Evolutionary conservation across 2,113 vertebrate genomes (phyloP), one percentile per base, ranked within the genome.

Genomic region (Parus major): DNA sequence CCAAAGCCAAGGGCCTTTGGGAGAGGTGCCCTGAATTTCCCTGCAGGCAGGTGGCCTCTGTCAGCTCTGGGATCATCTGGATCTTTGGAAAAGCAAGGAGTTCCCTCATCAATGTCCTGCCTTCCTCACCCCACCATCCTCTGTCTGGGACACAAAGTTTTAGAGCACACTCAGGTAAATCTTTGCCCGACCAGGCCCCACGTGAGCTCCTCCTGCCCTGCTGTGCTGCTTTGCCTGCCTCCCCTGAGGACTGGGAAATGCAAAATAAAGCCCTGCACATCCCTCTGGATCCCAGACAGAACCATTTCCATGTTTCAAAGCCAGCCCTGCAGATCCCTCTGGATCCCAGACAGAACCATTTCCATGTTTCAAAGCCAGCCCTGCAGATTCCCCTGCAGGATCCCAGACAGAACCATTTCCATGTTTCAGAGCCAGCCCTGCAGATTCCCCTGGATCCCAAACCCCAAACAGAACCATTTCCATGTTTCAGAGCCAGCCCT

Each of bases 21-120:
- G 71, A 57, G 2, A 27, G 42, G 36, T 31, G 22, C 22, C 47
- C 65, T 52, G n/a, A 31, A n/a, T 28, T 44, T n/a, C 22, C 46
- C 33, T 1, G 31, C 72, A 16, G 60, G 56, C 10, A 28, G 65
- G n/a, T 70, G 64, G 64, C 1, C 15, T 53, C 66, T 49, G 79
- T 4, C 56, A 49, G 8, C 56, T 10, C 4, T 0, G 7, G 49
- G 18, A 11, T 44, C 23, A 3, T 0, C 16, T 47, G 27, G n/a
- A 9, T 27, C 21, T 39, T 23, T 36, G 20, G 55, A 28, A 70
- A 22, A 1, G 4, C 18, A 2, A 0, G 12, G 19, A 6, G 13
- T 12, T 22, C 25, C 36, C 20, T 49, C 72, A 33, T 4, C 59
- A 2, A 1, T 1, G 1, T 4, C 49, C 66, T 49, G 31, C 72